Conservation (phyloP, 2,888 invertebrate genomes). For the Cantharis flavilabris region DNA sequence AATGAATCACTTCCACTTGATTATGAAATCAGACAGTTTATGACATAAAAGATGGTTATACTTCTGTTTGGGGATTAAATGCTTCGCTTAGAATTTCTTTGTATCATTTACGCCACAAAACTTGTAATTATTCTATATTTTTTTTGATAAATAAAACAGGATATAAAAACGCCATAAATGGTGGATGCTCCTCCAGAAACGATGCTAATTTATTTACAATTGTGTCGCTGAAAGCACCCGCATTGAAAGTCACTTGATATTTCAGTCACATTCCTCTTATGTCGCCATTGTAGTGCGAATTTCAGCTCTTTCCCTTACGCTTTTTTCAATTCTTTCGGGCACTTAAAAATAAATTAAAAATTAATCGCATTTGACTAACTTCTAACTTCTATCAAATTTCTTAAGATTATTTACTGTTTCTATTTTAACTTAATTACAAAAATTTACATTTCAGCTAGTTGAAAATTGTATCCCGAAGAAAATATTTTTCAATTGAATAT, state of each 20-base stretch:
- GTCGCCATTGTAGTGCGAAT: slow-evolving; percentile 14
- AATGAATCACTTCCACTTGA: slow-evolving; percentile 22
- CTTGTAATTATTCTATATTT: background rate
- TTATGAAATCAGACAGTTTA: slow-evolving; percentile 4
- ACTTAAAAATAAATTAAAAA: slow-evolving; percentile 20
- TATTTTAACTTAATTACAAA: background rate
- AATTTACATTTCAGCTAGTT: background rate
- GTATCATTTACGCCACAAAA: background rate
- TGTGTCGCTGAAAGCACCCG: slow-evolving; percentile 19
- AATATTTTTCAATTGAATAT: slow-evolving; percentile 13
- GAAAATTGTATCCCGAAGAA: background rate
- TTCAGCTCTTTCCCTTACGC: slow-evolving; percentile 12
- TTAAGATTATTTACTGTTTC: background rate
- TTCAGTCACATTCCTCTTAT: slow-evolving; percentile 20
- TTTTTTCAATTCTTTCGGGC: slow-evolving; percentile 6
- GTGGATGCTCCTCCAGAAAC: slow-evolving; percentile 4
- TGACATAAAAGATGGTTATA: slow-evolving; percentile 20
- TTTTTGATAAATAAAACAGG: background rate
- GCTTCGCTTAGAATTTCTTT: background rate
- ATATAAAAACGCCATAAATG: background rate
- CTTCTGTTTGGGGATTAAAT: slow-evolving; percentile 11
- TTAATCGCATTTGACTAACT: background rate
- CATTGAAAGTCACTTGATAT: slow-evolving; percentile 21
- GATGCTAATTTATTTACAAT: slow-evolving; percentile 24
- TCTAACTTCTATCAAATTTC: background rate